Conservation (phyloP, 2,113 vertebrate genomes). For the Dipodomys stephensi region DNA sequence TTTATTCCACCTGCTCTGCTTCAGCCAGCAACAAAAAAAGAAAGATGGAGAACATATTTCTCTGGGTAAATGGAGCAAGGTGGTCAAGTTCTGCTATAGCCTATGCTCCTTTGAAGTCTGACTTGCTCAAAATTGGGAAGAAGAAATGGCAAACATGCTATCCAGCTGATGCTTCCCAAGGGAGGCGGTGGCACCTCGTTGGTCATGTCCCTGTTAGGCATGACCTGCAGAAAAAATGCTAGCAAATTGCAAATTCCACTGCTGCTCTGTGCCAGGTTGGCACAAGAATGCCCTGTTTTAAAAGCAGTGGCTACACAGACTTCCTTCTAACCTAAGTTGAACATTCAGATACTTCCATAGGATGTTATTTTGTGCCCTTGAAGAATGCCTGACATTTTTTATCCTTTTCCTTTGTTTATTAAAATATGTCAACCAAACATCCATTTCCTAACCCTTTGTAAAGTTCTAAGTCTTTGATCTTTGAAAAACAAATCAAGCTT, state of each 20-base stretch:
- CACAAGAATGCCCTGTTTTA: background rate
- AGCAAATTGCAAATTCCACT: background rate
- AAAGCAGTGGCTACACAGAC: background rate
- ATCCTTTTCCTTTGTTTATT: constrained; percentile 38
- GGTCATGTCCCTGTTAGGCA: background rate
- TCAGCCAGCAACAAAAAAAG: constrained; percentile 53
- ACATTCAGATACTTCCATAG: background rate
- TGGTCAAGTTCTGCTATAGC: constrained; percentile 78
- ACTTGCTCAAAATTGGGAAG: constrained; percentile 84
- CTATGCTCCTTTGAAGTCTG: constrained; percentile 83
- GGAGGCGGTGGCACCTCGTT: constrained; percentile 47
- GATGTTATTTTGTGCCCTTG: background rate
- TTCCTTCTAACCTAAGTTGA: background rate
- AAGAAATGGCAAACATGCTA: constrained; percentile 77
- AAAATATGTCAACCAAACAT: constrained; percentile 19
- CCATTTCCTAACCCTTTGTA: constrained; percentile 53
- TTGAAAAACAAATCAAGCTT: background rate
- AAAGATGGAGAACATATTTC: constrained; percentile 77
- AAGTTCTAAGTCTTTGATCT: constrained; percentile 60
- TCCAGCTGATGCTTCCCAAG: constrained; percentile 75
- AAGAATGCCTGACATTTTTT: background rate
- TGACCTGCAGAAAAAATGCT: background rate
- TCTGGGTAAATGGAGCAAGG: constrained; percentile 74
- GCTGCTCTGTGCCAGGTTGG: background rate
- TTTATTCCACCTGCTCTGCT: constrained; percentile 82